Evolutionary conservation across 2,113 vertebrate genomes (phyloP).

Genomic region (Pithys albifrons): DNA sequence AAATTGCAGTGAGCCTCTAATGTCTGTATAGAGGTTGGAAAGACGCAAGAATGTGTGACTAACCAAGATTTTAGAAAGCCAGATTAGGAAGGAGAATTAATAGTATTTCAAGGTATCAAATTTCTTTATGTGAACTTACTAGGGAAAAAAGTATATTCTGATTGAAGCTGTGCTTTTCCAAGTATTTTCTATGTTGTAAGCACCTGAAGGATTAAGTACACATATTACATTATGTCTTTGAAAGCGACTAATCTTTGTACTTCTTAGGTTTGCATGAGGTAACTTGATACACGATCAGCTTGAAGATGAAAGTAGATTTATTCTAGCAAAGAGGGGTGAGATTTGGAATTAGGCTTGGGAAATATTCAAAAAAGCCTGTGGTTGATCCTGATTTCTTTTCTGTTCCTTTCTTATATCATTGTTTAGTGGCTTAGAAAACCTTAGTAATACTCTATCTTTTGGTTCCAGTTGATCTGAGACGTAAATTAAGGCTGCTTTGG

Average conservation of each 20-base stretch:
- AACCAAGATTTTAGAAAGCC: neutral
- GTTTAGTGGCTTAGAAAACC: neutral
- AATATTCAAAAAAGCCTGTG: neutral
- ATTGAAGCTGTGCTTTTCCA: neutral
- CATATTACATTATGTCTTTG: neutral
- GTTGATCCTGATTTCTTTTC: neutral
- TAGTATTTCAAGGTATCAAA: neutral
- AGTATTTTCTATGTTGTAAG: neutral
- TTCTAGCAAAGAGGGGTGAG: neutral
- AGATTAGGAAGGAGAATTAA: neutral
- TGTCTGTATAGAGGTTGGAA: neutral
- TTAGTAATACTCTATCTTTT: neutral
- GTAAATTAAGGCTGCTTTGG: neutral
- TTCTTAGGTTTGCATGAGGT: neutral
- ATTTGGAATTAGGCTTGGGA: neutral
- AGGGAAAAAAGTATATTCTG: neutral
- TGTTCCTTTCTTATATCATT: neutral
- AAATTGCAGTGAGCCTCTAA: neutral
- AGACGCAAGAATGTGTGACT: neutral
- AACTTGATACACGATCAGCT: neutral
- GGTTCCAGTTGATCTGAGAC: neutral
- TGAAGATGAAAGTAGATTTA: neutral
- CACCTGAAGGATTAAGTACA: neutral
- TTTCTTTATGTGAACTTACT: neutral
- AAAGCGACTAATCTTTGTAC: neutral